These are phyloP conservation scores for human DNA, from an alignment of 2,113 vertebrate species.

Conservation along the genomic window DNA sequence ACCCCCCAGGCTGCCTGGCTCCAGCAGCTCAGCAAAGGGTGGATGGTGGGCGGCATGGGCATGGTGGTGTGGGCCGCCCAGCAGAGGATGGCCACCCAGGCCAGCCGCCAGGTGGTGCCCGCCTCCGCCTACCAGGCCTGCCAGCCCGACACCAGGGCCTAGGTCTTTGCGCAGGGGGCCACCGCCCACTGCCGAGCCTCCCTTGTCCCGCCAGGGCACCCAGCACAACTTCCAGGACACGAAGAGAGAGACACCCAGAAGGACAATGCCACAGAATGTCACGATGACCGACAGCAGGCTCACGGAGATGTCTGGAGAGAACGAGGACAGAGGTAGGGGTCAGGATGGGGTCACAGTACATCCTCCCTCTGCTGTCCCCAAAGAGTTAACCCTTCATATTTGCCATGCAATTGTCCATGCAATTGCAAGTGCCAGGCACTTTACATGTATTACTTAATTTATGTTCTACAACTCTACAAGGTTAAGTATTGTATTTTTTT, in stretches of 20 bases:
- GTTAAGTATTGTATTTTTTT: too few species aligned
- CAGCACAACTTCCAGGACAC: slow-evolving; percentile 98
- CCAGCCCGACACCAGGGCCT: slow-evolving; percentile 83
- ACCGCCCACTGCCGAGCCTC: slow-evolving; percentile 81
- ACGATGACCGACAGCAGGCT: slow-evolving; percentile 95
- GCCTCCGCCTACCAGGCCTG: slow-evolving; percentile 83
- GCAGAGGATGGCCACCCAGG: slow-evolving; percentile 84
- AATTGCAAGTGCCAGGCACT: not conserved
- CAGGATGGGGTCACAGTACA: not conserved
- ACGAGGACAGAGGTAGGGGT: slow-evolving; percentile 39
- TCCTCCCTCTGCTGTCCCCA: not conserved
- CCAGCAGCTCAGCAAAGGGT: slow-evolving; percentile 88
- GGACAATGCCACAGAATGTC: slow-evolving; percentile 95
- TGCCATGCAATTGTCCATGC: not conserved
- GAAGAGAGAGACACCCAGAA: slow-evolving; percentile 95
- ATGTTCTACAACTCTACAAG: accelerated
- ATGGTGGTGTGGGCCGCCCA: slow-evolving; percentile 79
- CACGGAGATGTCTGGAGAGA: slow-evolving; percentile 91
- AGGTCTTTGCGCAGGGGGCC: slow-evolving; percentile 85
- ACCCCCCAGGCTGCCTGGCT: slow-evolving; percentile 82
- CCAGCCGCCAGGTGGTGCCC: slow-evolving; percentile 77
- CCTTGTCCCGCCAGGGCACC: slow-evolving; percentile 95
- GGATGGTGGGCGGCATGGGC: slow-evolving; percentile 86
- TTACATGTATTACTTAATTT: not conserved
- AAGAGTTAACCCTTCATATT: not conserved